phyloP scores from a whole-genome alignment of 2,888 invertebrate genomes.

The Molorchus minor region DNA sequence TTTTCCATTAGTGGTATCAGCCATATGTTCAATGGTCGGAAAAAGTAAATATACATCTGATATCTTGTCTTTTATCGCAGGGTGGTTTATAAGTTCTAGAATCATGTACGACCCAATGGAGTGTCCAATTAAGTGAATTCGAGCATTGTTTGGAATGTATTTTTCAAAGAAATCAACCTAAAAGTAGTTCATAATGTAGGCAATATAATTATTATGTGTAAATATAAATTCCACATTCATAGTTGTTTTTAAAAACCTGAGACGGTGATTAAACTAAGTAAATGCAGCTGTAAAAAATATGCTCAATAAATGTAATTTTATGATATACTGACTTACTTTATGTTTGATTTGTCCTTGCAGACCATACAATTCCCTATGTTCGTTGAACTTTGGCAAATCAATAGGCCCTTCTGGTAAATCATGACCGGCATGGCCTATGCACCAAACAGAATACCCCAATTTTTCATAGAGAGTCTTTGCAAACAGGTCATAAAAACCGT shows the following conservation, averaged over 20 bases:
- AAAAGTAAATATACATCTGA: slow-evolving; percentile 80
- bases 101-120: slow-evolving; percentile 90
- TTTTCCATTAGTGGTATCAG: slow-evolving; percentile 76
- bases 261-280: too few relatives aligned
- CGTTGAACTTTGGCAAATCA: slow-evolving; percentile 64
- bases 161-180: slow-evolving; percentile 74
- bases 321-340: too few relatives aligned
- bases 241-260: too few relatives aligned
- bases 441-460: slow-evolving; percentile 77
- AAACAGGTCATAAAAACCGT: slow-evolving; percentile 83
- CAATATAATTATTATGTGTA: slow-evolving; percentile 2
- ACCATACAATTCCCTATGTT: slow-evolving; percentile 72
- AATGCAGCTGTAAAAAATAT: too few relatives aligned
- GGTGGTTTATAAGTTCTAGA: slow-evolving; percentile 74
- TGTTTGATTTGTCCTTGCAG: slow-evolving; percentile 82
- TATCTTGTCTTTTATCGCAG: slow-evolving; percentile 66
- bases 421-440: slow-evolving; percentile 85
- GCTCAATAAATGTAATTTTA: slow-evolving; percentile 1
- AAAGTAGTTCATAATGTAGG: slow-evolving; percentile 40
- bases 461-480: slow-evolving; percentile 69
- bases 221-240: too few relatives aligned
- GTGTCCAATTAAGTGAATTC: slow-evolving; percentile 86
- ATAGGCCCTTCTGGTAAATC: slow-evolving; percentile 71
- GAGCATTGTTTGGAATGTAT: slow-evolving; percentile 76
- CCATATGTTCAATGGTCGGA: slow-evolving; percentile 88